Percentiles rank a stretch among this genome's conserved stretches.
These are phyloP conservation scores for Drosophila oshimai DNA, from an alignment of 1,140 invertebrate genomes.

Conservation along the genomic window DNA sequence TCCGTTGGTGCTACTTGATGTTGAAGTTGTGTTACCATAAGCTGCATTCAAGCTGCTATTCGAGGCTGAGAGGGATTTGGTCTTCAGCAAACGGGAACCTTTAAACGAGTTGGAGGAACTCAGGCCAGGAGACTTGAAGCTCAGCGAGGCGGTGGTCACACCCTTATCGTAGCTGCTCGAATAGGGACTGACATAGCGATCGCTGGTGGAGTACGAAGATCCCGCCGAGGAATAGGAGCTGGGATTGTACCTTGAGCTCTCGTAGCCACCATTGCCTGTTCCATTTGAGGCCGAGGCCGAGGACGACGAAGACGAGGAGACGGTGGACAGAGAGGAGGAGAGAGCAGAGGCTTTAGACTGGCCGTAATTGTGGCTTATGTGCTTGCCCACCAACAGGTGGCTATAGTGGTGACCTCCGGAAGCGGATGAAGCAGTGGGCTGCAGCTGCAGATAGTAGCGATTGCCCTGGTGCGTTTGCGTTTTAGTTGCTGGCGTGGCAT, in stretches of 20 bases:
- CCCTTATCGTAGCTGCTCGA: conserved; percentile 80
- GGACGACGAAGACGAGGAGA: conserved; percentile 24
- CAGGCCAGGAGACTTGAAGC: conserved; percentile 59
- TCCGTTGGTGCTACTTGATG: conserved; percentile 3
- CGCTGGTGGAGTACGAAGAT: conserved; percentile 42
- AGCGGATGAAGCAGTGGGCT: conserved; percentile 18
- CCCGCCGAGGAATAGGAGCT: conserved; percentile 38
- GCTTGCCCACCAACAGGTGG: conserved; percentile 65
- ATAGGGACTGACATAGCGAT: conserved; percentile 81
- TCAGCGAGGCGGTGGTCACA: conserved; percentile 80
- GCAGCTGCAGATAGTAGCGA: conserved; percentile 56
- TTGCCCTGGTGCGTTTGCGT: conserved; percentile 45
- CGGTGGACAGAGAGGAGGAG: conserved; percentile 52
- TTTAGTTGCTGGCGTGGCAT: conserved; percentile 23
- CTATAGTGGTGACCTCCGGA: conserved; percentile 37
- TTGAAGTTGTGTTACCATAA: conserved; percentile 8
- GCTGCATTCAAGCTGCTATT: conserved; percentile 67
- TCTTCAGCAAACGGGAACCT: conserved; percentile 56
- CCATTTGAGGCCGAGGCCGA: conserved; percentile 27
- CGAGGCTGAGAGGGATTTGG: conserved; percentile 67
- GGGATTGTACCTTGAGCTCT: conserved; percentile 62
- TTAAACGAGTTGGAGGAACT: conserved; percentile 68
- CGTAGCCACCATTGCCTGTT: conserved; percentile 55
- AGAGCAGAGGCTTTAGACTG: conserved; percentile 62
- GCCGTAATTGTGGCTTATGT: conserved; percentile 41